These are phyloP conservation scores for Antheraea assamensis DNA, from an alignment of 2,888 invertebrate genomes.

Conservation along the genomic window DNA sequence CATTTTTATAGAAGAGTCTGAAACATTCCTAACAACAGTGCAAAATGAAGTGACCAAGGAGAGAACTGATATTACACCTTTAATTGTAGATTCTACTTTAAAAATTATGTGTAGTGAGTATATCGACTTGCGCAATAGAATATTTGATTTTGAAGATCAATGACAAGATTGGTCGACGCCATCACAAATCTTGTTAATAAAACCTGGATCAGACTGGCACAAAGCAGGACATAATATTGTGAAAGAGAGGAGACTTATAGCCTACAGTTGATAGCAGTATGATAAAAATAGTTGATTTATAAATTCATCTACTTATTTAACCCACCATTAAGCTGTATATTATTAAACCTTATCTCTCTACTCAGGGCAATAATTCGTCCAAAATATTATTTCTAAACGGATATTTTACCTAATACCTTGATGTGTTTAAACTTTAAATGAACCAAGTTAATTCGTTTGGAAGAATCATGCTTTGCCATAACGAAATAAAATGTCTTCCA, in stretches of 20 bases:
- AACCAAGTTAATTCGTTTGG: too few species aligned
- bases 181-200: background rate
- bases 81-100: slow-evolving; percentile 60
- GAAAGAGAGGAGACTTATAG: too few species aligned
- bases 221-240: too few species aligned
- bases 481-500: background rate
- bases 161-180: background rate
- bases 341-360: background rate
- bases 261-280: too few species aligned
- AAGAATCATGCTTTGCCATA: background rate
- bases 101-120: slow-evolving; percentile 46
- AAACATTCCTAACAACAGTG: slow-evolving; percentile 37
- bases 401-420: too few species aligned
- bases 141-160: background rate
- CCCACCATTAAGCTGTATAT: background rate
- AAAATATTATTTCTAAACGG: too few species aligned
- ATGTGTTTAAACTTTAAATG: too few species aligned
- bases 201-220: too few species aligned
- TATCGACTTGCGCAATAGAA: slow-evolving; percentile 15
- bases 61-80: slow-evolving; percentile 66
- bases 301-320: background rate
- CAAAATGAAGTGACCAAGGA: slow-evolving; percentile 32
- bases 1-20: slow-evolving; percentile 58
- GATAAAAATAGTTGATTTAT: too few species aligned
- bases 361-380: too few species aligned